A percentile compares a stretch with the other conserved stretches of the same genome.
Conservation (phyloP, 2,888 invertebrate species). For the Acleris sparsana region DNA sequence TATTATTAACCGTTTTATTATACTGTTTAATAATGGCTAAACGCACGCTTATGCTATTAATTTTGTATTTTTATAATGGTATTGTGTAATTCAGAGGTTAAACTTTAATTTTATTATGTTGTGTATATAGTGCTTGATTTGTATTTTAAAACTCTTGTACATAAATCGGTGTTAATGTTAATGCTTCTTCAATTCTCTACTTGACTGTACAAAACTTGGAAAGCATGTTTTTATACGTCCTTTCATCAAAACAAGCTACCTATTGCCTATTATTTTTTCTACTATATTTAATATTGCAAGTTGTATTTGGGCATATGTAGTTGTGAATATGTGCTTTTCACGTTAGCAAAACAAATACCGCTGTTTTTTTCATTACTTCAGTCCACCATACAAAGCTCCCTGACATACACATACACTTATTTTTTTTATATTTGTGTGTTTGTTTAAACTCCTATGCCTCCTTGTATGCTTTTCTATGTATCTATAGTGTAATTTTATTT, state of each 20-base stretch:
- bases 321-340: no score
- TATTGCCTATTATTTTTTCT: no score
- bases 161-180: neutral
- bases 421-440: no score
- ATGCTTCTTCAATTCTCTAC: conserved; percentile 19
- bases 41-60: conserved; percentile 17
- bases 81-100: neutral
- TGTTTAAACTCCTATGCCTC: no score
- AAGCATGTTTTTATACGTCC: neutral
- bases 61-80: neutral
- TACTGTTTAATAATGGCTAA: neutral
- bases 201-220: neutral
- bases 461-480: no score
- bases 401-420: no score
- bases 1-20: conserved; percentile 11
- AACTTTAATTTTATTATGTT: neutral
- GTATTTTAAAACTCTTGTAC: conserved; percentile 3
- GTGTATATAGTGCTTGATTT: conserved; percentile 7
- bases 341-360: no score
- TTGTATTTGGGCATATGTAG: no score
- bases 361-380: no score
- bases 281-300: no score
- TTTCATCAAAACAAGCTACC: neutral
- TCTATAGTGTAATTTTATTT: no score
- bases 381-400: no score